A percentile compares a stretch with the other conserved stretches of the same genome.
Conservation (phyloP, 1,140 invertebrate genomes). For the Portunus trituberculatus region DNA sequence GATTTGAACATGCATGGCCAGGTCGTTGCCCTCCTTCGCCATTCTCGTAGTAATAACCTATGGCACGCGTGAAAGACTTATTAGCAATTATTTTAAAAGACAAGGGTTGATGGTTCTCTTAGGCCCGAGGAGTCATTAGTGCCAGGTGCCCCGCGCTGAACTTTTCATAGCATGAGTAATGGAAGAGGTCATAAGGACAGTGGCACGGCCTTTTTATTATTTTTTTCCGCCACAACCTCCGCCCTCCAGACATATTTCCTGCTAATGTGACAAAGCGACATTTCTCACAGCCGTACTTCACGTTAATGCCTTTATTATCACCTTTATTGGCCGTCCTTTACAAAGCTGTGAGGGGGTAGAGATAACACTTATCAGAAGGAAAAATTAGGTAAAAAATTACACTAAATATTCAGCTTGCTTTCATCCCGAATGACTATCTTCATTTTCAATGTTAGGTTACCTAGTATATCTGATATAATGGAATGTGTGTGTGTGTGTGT, state of each 20-base stretch:
- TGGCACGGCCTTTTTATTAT: conserved; percentile 22
- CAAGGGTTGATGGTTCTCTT: background rate
- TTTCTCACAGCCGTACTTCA: conserved; percentile 3
- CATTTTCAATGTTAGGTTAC: background rate
- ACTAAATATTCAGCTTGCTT: background rate
- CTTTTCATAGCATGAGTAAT: background rate
- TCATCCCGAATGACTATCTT: background rate
- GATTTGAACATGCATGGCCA: no score
- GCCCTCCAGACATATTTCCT: conserved; percentile 9
- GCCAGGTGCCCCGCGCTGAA: background rate
- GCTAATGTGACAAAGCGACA: conserved; percentile 21
- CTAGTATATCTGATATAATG: background rate
- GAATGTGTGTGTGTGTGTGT: no score
- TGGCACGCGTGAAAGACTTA: background rate
- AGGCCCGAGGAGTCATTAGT: background rate
- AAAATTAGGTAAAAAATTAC: background rate
- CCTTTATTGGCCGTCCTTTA: conserved; percentile 8
- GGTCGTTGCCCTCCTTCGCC: no score
- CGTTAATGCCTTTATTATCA: conserved; percentile 23
- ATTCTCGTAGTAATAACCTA: background rate
- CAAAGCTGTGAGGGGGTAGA: background rate
- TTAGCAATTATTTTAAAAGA: background rate
- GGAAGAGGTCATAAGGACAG: conserved; percentile 18
- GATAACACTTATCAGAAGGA: background rate
- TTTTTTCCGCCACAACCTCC: background rate